Evolutionary conservation across 2,888 invertebrate genomes (phyloP), one percentile per base, ranked within the genome.

Genomic region (Netelia virgata): DNA sequence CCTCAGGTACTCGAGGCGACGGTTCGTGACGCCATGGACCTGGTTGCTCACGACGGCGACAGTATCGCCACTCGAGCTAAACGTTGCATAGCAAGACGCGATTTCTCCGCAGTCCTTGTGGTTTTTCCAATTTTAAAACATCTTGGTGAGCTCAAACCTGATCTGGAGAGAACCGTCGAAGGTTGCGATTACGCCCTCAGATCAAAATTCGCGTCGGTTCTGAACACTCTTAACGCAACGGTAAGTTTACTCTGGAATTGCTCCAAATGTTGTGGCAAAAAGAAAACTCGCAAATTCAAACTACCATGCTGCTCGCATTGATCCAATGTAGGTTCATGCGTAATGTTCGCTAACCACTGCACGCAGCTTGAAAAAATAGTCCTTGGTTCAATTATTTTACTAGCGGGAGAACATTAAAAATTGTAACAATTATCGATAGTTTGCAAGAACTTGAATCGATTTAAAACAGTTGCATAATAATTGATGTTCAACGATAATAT

Each of bases 1-100:
- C 96, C 97, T 43, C 96, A 97, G 88, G 97, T 98, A 8, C 97
- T 98, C 91, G 97, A 97, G 87, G 96, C 96, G 59, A 96, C 98
- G 84, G 96, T 98, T 9, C 95, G 96, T 87, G 97, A 97, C 91
- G 97, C 98, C 70, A 96, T 98, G 94, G 97, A 97, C 86, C 94
- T 97, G 78, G 96, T 98, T 16, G 97, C 97, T 0, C 96, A 96
- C 88, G 98, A 98, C 92, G 98, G 98, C 2, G 98, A 98, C 95
- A 96, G 95, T 85, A 97, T 98, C 82, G 97, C 97, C 0, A 94
- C 95, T 2, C 94, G 96, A 88, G 97, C 97, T 0, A 96, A 97
- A 90, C 95, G 97, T 87, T 97, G 97, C 90, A 96, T 97, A 79
- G 95, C 95, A 1, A 95, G 96, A 70, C 96, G 97, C 88, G 97